Evolutionary conservation across 2,797 vertebrate species (phyloP).

Genomic region (Microctenopoma lineatum): DNA sequence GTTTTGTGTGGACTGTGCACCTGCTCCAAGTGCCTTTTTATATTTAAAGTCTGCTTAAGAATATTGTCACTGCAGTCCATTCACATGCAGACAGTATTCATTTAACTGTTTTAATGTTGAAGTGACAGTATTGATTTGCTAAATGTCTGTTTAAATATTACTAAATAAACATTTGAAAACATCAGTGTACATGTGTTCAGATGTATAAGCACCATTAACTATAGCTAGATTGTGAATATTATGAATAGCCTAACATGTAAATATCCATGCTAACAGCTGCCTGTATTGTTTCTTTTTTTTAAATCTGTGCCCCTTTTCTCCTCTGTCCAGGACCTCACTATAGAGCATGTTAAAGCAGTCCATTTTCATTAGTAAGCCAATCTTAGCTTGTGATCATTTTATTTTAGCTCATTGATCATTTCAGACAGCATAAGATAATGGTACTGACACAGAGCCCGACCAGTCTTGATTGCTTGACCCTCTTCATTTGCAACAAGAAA

Average conservation of each 20-base stretch:
- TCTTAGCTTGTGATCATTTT: constrained; percentile 95
- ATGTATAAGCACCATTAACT: constrained; percentile 1
- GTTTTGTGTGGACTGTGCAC: constrained; percentile 52
- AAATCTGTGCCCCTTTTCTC: constrained; percentile 49
- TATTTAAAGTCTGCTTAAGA: constrained; percentile 55
- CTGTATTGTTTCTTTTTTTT: constrained; percentile 66
- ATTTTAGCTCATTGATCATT: constrained; percentile 94
- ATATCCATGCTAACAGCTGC: constrained; percentile 7
- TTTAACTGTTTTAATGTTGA: constrained; percentile 55
- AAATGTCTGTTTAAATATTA: constrained; percentile 55
- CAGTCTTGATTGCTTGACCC: constrained; percentile 94
- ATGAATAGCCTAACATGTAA: constrained; percentile 11
- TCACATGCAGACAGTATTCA: constrained; percentile 45
- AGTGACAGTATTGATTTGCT: constrained; percentile 34
- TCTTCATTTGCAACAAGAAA: constrained; percentile 90
- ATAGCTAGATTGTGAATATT: constrained; percentile 17
- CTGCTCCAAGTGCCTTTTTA: constrained; percentile 73
- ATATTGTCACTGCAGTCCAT: constrained; percentile 54
- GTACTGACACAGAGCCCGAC: constrained; percentile 87
- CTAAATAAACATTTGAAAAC: constrained; percentile 63
- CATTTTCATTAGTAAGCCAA: constrained; percentile 92
- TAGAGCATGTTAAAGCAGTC: constrained; percentile 85
- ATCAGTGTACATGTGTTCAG: constrained; percentile 8
- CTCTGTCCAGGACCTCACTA: constrained; percentile 76
- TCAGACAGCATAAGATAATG: constrained; percentile 89